Evolutionary conservation across 2,113 vertebrate species (phyloP), one percentile per base, ranked within the genome.

Genomic region (Spilogale gracilis): DNA sequence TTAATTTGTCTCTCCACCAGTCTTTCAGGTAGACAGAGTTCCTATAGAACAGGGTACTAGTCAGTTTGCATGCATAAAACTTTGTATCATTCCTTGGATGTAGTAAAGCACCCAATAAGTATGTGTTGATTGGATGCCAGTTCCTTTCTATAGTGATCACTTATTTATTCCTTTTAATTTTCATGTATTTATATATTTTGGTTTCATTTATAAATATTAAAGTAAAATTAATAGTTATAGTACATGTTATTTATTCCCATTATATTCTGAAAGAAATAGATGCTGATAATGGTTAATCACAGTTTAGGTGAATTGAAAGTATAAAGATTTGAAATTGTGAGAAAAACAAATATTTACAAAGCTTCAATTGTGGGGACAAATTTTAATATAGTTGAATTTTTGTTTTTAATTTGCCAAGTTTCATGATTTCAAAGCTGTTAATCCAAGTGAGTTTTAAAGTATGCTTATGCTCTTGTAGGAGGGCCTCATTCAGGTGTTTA

Each of bases 311-410:
- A 85, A 61, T 79, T 56, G 82, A 12, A 92, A 11, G 6, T 18
- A 54, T 7, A 78, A 38, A 90, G 48, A 2, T 48, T 48, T 93
- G 43, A 67, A 89, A 92, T 76, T 87, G 11, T 73, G 8, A 88
- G 48, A 91, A 85, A 92, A 63, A 63, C 60, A 97, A 73, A 56
- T 83, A 90, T 45, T 73, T 89, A n/a, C 50, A 63, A 52, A 45
- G 23, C 6, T 20, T 61, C 1, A 43, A 48, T 82, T 93, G 63
- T 17, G 54, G 9, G 13, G 16, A 81, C 60, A 50, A 27, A 1
- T 43, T 79, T 48, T 79, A 78, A 84, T 86, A 16, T 89, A 17
- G 9, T 58, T 97, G 21, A 91, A 3, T 76, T 81, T 50, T 50
- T 61, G 60, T 61, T 48, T 65, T 32, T 2, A 76, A 81, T 48